Evolutionary conservation across 2,797 vertebrate genomes (phyloP), one percentile per base, ranked within the genome.

Genomic region (Coregonus ussuriensis): DNA sequence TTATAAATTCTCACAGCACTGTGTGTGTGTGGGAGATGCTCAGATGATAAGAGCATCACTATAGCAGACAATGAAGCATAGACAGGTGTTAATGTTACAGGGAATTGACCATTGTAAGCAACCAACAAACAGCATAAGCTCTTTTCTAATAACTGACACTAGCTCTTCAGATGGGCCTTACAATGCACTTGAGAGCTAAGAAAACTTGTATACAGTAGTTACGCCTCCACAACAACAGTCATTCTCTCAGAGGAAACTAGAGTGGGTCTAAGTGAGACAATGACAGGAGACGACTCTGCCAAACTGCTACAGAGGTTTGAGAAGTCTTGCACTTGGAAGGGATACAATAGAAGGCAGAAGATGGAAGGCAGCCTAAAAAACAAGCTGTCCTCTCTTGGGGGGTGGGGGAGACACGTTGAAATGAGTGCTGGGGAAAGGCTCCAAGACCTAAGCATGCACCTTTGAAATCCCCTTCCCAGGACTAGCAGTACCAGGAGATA

Each of bases 381-480:
- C 79, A 87, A 88, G 88, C 80, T 88, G 83, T 80, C 74, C 73
- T 85, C 85, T 85, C 71, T 53, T 63, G 78, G 80, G 72, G 29
- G 25, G 25, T 25, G 69, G 16, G 31, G 18, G 52, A 74, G 78
- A 83, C 54, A 77, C 59, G 81, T 76, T 74, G 74, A 87, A 88
- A 87, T 81, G 76, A 83, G 80, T 4, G 1, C 77, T 84, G 82
- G 87, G 77, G 77, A 66, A 33, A 82, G 73, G 77, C 80, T 76
- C 72, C 11, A 6, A 72, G 75, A 85, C 82, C 79, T 66, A 66
- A 31, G 7, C 14, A 79, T 82, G 76, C 53, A 29, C 69, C 83
- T 85, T 91, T 84, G 83, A 89, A 89, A 91, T 79, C 81, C 73
- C 74, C 82, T 88, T 86, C 78, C 80, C 77, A 78, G 78, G 83